These are phyloP conservation scores for Leucophora obtusa DNA, from an alignment of 2,888 invertebrate species.

Conservation along the genomic window DNA sequence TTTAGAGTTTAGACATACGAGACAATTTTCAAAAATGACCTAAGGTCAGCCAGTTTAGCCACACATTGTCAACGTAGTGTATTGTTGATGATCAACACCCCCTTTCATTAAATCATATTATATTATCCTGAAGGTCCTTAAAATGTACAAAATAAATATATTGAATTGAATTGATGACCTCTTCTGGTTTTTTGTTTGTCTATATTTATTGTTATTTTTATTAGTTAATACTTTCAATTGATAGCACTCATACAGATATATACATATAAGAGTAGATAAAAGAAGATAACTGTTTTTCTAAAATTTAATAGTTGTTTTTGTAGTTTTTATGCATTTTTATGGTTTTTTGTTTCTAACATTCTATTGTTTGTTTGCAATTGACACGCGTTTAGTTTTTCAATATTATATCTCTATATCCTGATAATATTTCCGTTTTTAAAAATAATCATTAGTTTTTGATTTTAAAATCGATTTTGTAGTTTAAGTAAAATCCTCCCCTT, in stretches of 20 bases:
- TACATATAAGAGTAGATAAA: no score
- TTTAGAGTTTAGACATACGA: neutral
- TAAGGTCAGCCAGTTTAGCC: slow-evolving; percentile 47
- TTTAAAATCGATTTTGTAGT: slow-evolving; percentile 31
- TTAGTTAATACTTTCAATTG: slow-evolving; percentile 36
- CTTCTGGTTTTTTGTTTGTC: slow-evolving; percentile 53
- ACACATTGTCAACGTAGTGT: slow-evolving; percentile 36
- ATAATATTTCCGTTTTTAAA: slow-evolving; percentile 40
- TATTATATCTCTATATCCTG: slow-evolving; percentile 37
- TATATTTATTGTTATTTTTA: slow-evolving; percentile 62
- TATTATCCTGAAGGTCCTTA: slow-evolving; percentile 55
- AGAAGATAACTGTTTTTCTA: slow-evolving; percentile 6
- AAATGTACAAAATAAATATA: slow-evolving; percentile 21
- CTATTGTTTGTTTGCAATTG: slow-evolving; percentile 43
- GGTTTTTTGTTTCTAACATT: slow-evolving; percentile 21
- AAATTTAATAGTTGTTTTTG: slow-evolving; percentile 42
- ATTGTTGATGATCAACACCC: slow-evolving; percentile 56
- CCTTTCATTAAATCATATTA: slow-evolving; percentile 64
- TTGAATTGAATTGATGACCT: slow-evolving; percentile 45
- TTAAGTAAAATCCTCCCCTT: slow-evolving; percentile 11
- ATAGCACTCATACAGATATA: neutral
- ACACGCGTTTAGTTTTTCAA: slow-evolving; percentile 52
- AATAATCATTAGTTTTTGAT: slow-evolving; percentile 50
- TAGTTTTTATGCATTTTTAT: slow-evolving; percentile 49
- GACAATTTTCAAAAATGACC: slow-evolving; percentile 46